Base-by-base conservation (phyloP, 2,888 invertebrate genomes). In the Phengaris alcon region DNA sequence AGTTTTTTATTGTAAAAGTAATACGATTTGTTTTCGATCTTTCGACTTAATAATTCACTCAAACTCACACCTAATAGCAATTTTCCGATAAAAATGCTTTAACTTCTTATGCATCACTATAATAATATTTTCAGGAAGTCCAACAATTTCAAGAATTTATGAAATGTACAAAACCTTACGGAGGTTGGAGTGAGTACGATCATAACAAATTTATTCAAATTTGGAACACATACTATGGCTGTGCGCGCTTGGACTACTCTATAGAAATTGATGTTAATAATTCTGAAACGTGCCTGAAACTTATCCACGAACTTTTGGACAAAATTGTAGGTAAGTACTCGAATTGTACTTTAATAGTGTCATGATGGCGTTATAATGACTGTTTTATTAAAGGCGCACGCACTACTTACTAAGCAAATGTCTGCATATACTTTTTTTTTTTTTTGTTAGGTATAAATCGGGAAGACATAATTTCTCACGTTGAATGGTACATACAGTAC, bases 151-250 rank as follows among this genome's bases (percentile, higher is more conserved):
- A 94, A 86, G 93, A 94, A 55, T 95, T 94, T 81, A 82, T 95
- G 80, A 85, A 84, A 74, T 93, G 87, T 79, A 87, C 88, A 52
- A 94, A 94, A 51, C 93, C 94, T 64, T 92, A 93, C 76, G 94
- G 94, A 75, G 94, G 95, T 15, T 95, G 95, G 95, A 86, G 89
- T 76, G 88, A 90, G 81, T 94, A 94, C 76, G 93, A 94, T 79
- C 95, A 95, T 81, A 91, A 91, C 73, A 84, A 94, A 76, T 95
- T 95, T 84, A 81, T 93, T 69, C 92, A 91, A 77, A 80, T 82
- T 75, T 92, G 92, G 91, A 83, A 85, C 73, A 91, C 90, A 80
- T 79, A 86, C 84, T 76, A 78, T 12, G 77, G 79, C 70, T 78
- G 78, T 57, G 70, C 22, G 6, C 6, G 69, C 8, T 68, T 77